phyloP scores from a whole-genome alignment of 1,140 invertebrate species.

The Hyposmocoma kahamanoa region DNA sequence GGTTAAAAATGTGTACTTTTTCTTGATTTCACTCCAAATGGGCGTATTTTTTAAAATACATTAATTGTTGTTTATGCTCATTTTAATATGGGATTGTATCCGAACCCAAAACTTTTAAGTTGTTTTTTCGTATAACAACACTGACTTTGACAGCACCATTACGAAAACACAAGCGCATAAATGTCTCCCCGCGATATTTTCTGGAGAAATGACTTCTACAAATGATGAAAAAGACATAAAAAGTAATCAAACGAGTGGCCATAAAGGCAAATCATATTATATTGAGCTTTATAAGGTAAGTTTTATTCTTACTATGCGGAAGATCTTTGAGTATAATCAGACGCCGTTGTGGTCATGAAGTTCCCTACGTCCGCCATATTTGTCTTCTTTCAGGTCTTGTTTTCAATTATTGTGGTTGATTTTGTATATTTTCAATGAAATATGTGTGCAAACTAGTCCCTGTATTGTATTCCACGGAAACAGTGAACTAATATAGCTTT shows the following conservation, averaged over 20 bases:
- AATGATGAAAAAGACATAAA: constrained; percentile 73
- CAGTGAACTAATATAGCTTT: too few species aligned
- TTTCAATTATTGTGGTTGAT: constrained; percentile 41
- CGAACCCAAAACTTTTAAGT: too few species aligned
- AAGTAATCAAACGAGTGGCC: constrained; percentile 62
- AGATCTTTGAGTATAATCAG: constrained; percentile 34
- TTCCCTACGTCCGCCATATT: constrained; percentile 69
- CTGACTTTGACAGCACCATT: constrained; percentile 64
- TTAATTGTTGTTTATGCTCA: too few species aligned
- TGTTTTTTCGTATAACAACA: constrained; percentile 34
- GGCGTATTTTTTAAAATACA: too few species aligned
- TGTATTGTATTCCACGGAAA: too few species aligned
- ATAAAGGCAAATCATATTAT: constrained; percentile 65
- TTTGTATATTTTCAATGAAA: neutral
- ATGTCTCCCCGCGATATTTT: constrained; percentile 72
- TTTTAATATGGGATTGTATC: too few species aligned
- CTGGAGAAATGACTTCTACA: constrained; percentile 73
- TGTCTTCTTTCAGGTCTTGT: constrained; percentile 54
- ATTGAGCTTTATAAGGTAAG: constrained; percentile 71
- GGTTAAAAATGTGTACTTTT: too few species aligned
- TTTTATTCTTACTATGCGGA: constrained; percentile 31
- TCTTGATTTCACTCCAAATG: too few species aligned
- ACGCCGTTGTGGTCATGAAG: constrained; percentile 66
- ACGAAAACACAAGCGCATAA: constrained; percentile 72
- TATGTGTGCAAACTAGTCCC: neutral